phyloP scores from a whole-genome alignment of 1,140 invertebrate species.

The Macrobrachium nipponense region DNA sequence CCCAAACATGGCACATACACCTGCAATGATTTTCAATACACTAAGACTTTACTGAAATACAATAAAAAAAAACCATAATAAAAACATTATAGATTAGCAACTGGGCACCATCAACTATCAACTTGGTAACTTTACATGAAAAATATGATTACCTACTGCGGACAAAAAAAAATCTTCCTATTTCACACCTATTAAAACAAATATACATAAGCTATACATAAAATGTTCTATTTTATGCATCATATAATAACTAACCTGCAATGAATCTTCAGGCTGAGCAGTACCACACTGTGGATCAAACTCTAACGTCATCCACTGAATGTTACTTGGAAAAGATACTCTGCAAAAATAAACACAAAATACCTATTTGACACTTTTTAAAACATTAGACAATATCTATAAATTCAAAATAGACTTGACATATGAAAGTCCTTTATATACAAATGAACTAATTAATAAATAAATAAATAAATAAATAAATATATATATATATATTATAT shows the following conservation, averaged over 20 bases:
- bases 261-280: constrained; percentile 91
- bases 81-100: neutral
- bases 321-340: constrained; percentile 87
- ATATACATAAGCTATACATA: too few species aligned
- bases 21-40: neutral
- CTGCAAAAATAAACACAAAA: constrained; percentile 69
- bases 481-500: too few species aligned
- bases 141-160: too few species aligned
- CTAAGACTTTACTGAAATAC: neutral
- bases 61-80: neutral
- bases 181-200: too few species aligned
- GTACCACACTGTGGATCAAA: constrained; percentile 94
- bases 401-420: too few species aligned
- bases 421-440: too few species aligned
- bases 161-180: too few species aligned
- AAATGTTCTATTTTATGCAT: neutral
- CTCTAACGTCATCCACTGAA: constrained; percentile 93
- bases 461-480: too few species aligned
- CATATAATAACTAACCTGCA: constrained; percentile 72
- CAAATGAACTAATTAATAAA: too few species aligned
- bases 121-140: too few species aligned
- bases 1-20: constrained; percentile 40
- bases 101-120: too few species aligned
- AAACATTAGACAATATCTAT: too few species aligned
- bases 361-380: neutral